Percentiles rank a stretch among this genome's conserved stretches.
phyloP scores from a whole-genome alignment of 2,888 invertebrate genomes.

The Tetanocera ferruginea region DNA sequence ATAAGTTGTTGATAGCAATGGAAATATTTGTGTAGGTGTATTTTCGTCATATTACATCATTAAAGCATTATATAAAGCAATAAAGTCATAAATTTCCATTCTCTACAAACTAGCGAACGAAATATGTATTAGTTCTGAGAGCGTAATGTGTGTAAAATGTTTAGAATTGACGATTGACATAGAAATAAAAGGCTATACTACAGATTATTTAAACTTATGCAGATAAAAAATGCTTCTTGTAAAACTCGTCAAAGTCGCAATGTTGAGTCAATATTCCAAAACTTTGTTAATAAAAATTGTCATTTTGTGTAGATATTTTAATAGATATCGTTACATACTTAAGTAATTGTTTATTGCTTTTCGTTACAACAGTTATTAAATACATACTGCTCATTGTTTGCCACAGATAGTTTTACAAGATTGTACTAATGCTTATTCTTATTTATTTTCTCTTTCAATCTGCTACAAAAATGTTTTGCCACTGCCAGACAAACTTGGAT shows the following conservation, averaged over 20 bases:
- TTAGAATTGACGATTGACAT: too few species aligned
- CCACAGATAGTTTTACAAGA: not conserved
- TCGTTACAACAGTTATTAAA: conserved; percentile 25
- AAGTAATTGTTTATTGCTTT: conserved; percentile 32
- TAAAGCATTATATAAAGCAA: too few species aligned
- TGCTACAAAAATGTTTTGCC: not conserved
- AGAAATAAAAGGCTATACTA: not conserved
- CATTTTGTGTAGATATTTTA: conserved; percentile 24
- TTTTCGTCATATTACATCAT: too few species aligned
- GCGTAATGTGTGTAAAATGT: too few species aligned
- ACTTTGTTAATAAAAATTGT: not conserved
- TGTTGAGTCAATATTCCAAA: too few species aligned
- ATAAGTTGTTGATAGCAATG: too few species aligned
- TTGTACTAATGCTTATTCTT: not conserved
- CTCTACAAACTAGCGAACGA: too few species aligned
- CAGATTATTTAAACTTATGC: not conserved
- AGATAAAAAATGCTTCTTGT: not conserved
- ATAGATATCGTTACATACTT: not conserved
- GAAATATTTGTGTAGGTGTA: too few species aligned
- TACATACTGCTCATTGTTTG: too few species aligned
- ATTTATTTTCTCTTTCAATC: not conserved
- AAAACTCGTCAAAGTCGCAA: conserved; percentile 5
- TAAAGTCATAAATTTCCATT: too few species aligned
- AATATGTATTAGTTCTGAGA: too few species aligned
- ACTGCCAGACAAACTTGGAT: conserved; percentile 65